A percentile compares a stretch with the other conserved stretches of the same genome.
These are phyloP conservation scores for Acrossocheilus fasciatus DNA, from an alignment of 2,797 vertebrate genomes.

Conservation along the genomic window DNA sequence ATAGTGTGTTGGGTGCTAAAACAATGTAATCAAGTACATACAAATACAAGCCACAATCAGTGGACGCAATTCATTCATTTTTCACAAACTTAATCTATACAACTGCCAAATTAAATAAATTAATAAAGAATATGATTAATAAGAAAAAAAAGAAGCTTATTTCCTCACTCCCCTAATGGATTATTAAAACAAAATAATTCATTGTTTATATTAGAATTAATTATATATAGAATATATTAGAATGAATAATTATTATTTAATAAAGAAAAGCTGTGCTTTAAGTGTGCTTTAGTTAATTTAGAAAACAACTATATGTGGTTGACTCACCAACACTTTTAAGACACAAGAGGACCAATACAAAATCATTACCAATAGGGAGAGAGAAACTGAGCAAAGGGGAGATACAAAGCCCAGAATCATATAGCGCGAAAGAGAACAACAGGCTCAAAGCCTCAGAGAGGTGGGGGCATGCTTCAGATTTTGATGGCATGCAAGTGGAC, in stretches of 20 bases:
- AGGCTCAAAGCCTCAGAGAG: slow-evolving; percentile 23
- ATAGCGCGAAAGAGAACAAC: slow-evolving; percentile 14
- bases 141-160: not conserved
- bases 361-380: not conserved
- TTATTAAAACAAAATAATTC: not conserved
- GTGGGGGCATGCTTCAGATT: slow-evolving; percentile 51
- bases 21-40: not conserved
- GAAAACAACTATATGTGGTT: not conserved
- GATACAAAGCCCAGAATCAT: slow-evolving; percentile 11
- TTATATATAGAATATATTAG: not conserved
- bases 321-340: not conserved
- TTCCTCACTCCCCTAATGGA: not conserved
- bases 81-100: not conserved
- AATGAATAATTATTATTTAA: not conserved
- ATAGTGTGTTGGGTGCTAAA: not conserved
- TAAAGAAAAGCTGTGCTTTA: not conserved
- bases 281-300: no score
- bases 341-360: not conserved
- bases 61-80: not conserved
- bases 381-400: not conserved
- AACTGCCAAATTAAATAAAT: slow-evolving; percentile 8
- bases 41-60: slow-evolving; percentile 1
- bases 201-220: not conserved
- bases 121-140: not conserved
- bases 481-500: slow-evolving; percentile 63